Evolutionary conservation across 2,797 vertebrate genomes (phyloP), one percentile per base, ranked within the genome.

Genomic region (Acrossocheilus fasciatus): DNA sequence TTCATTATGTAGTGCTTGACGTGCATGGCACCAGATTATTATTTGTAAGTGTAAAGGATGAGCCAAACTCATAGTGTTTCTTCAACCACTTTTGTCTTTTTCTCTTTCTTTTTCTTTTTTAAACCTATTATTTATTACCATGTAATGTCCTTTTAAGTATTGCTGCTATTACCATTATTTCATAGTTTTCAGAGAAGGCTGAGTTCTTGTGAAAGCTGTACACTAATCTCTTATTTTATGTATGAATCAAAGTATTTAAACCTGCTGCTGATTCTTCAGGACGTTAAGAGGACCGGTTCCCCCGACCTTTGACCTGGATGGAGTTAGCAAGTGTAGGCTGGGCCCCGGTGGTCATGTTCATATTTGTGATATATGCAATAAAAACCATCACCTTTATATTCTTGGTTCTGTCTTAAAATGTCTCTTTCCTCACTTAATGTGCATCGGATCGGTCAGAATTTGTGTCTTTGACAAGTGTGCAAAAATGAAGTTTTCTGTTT

Each of bases 311-410:
- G 87, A 95, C 94, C 95, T 94, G 93, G 95, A 94, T 95, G 93
- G 94, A 94, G 94, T 93, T 93, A 94, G 92, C 92, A 89, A 43
- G 92, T 91, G 95, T 94, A 96, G 96, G 96, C 94, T 94, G 93
- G 96, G 93, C 95, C 95, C 94, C 83, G 94, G 94, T 91, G 96
- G 96, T 95, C 95, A 94, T 94, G 93, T 95, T 95, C 95, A 95
- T 96, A 95, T 95, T 96, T 97, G 96, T 97, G 96, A 97, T 95
- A 95, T 96, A 96, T 97, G 95, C 96, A 98, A 98, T 98, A 98
- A 97, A 90, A 97, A 96, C 96, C 95, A 93, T 95, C 96, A 89
- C 96, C 94, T 97, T 97, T 96, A 96, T 94, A 87, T 91, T 93
- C 88, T 91, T 87, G 89, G 93, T 94, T 91, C 87, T 52, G 91